Conservation (phyloP, 2,888 invertebrate genomes). For the Dinocampus coccinellae region DNA sequence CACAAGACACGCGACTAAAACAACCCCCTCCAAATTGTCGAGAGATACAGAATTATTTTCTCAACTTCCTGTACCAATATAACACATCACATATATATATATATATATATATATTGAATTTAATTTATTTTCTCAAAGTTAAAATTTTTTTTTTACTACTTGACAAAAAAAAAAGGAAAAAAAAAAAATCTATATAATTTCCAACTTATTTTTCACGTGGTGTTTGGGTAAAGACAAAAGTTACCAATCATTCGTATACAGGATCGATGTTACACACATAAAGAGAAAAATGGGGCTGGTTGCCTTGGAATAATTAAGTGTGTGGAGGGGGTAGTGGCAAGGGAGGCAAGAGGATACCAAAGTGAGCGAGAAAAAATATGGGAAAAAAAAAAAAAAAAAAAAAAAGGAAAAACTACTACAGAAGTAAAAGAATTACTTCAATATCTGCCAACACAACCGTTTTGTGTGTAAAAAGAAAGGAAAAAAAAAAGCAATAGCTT, state of each 20-base stretch:
- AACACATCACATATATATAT: too few relatives aligned
- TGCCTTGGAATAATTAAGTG: constrained; percentile 63
- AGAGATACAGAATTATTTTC: constrained; percentile 3
- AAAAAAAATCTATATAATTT: too few relatives aligned
- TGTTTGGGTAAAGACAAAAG: constrained; percentile 53
- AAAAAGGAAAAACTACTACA: constrained; percentile 1
- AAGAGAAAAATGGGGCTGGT: constrained; percentile 29
- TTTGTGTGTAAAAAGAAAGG: constrained; percentile 4
- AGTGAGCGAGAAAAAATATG: constrained; percentile 1
- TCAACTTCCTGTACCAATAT: background rate
- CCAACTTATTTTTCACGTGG: constrained; percentile 15
- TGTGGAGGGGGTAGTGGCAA: constrained; percentile 39
- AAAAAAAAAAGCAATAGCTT: too few relatives aligned
- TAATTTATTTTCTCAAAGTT: too few relatives aligned
- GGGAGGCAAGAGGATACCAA: background rate
- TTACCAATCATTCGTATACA: constrained; percentile 55
- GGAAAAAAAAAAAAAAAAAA: background rate
- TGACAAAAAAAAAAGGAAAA: constrained; percentile 26
- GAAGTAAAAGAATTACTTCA: constrained; percentile 35
- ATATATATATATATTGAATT: too few relatives aligned
- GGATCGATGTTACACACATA: constrained; percentile 37
- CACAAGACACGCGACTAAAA: constrained; percentile 59
- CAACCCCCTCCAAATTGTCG: background rate
- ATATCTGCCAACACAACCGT: constrained; percentile 39
- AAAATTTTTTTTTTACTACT: too few relatives aligned